Evolutionary conservation across 2,888 invertebrate genomes (phyloP), one percentile per base, ranked within the genome.

Genomic region (Helleia helle): DNA sequence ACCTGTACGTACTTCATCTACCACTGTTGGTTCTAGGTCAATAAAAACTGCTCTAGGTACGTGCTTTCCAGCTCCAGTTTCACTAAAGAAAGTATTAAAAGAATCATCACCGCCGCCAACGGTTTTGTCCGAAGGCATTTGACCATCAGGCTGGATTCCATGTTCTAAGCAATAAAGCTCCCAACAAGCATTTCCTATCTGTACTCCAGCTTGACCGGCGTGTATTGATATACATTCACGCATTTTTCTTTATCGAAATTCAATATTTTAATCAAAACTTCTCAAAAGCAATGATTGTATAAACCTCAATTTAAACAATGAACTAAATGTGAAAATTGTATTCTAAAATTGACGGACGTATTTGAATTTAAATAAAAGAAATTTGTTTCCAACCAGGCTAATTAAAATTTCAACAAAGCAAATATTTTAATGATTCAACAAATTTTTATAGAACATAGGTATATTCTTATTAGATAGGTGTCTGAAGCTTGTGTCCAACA

Each of bases 31-130:
- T 75, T 97, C 97, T 63, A 98, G 86, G 72, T 98, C 97, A 30
- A 97, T 95, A 68, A 97, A 97, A 11, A 97, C 95, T 3, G 93
- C 95, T 55, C 97, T 87, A 11, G 97, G 97, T 1, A 97, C 97
- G 72, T 97, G 97, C 71, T 97, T 97, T 46, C 97, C 97, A 39
- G 95, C 93, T 26, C 95, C 95, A 6, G 97, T 97, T 79, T 97
- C 97, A 59, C 92, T 92, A 87, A 94, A 94, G 87, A 94, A 94
- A 42, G 94, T 97, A 77, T 96, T 96, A 87, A 95, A 97, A 43
- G 95, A 95, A 80, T 96, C 96, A 71, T 97, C 97, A 41, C 94
- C 94, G 43, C 93, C 93, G 42, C 95, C 95, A 29, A 90, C 84
- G 14, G 90, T 89, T 61, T 89, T 90, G 68, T 95, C 95, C 7